Conservation (phyloP, 2,888 invertebrate genomes). For the Tetanocera ferruginea region DNA sequence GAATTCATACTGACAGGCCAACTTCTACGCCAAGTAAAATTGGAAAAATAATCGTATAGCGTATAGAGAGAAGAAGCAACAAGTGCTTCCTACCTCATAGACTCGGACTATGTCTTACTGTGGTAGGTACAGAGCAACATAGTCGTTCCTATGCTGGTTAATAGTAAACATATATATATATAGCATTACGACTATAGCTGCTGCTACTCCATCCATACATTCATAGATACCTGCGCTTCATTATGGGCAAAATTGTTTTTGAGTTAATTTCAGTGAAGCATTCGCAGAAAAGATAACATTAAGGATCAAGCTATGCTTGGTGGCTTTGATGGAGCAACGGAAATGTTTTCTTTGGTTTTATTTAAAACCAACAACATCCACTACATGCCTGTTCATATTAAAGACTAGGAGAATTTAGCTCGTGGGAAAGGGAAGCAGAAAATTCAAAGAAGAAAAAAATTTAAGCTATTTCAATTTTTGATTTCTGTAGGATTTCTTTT, state of each 20-base stretch:
- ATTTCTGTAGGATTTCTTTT: too few species aligned
- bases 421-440: too few species aligned
- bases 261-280: conserved; percentile 42
- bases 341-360: conserved; percentile 54
- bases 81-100: too few species aligned
- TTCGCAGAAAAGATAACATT: conserved; percentile 36
- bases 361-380: conserved; percentile 43
- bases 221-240: neutral
- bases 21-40: conserved; percentile 45
- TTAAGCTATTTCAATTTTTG: neutral
- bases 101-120: too few species aligned
- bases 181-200: conserved; percentile 20
- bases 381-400: neutral
- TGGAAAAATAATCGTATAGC: neutral
- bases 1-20: conserved; percentile 59
- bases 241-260: conserved; percentile 8
- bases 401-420: neutral
- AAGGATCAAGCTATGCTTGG: conserved; percentile 37
- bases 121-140: too few species aligned
- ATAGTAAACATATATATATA: conserved; percentile 38
- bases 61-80: neutral
- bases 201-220: neutral
- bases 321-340: conserved; percentile 45
- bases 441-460: neutral
- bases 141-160: too few species aligned